Conservation (phyloP, 2,113 vertebrate genomes). For the Cygnus buccinator region DNA sequence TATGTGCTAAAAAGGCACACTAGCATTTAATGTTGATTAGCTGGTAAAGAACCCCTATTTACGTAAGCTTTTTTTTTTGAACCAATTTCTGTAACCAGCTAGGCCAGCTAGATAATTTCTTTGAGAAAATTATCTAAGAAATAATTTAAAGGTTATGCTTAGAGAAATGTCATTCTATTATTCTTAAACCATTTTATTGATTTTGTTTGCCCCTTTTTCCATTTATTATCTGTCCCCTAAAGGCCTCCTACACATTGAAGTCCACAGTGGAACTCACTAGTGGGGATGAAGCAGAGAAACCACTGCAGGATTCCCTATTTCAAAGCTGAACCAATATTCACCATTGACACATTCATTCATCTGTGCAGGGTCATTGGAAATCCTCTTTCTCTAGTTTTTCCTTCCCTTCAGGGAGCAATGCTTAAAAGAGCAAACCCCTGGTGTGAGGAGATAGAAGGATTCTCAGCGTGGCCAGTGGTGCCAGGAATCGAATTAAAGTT, state of each 20-base stretch:
- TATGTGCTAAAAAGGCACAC: not conserved
- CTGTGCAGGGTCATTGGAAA: conserved; percentile 85
- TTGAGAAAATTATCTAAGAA: conserved; percentile 53
- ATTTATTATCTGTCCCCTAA: conserved; percentile 70
- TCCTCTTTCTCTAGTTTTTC: conserved; percentile 83
- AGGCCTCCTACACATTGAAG: conserved; percentile 70
- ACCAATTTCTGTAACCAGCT: not conserved
- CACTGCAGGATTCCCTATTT: conserved; percentile 82
- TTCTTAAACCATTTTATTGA: conserved; percentile 47
- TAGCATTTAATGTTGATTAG: conserved; percentile 24
- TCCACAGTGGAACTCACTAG: conserved; percentile 69
- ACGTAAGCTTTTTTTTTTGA: not conserved
- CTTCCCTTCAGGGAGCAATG: conserved; percentile 84
- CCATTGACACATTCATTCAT: conserved; percentile 85
- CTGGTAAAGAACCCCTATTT: not conserved
- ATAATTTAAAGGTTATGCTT: conserved; percentile 53
- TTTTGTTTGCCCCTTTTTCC: not conserved
- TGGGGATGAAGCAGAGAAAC: conserved; percentile 70
- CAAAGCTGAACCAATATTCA: conserved; percentile 85
- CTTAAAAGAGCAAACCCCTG: conserved; percentile 86
- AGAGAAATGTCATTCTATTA: conserved; percentile 31
- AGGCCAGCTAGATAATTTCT: not conserved
- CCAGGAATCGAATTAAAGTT: conserved; percentile 83
- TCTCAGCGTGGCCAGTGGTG: conserved; percentile 78
- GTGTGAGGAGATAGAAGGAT: conserved; percentile 83